A percentile compares a stretch with the other conserved stretches of the same genome.
These are phyloP conservation scores for Rhabdornis inornatus DNA, from an alignment of 2,113 vertebrate species.

Conservation along the genomic window DNA sequence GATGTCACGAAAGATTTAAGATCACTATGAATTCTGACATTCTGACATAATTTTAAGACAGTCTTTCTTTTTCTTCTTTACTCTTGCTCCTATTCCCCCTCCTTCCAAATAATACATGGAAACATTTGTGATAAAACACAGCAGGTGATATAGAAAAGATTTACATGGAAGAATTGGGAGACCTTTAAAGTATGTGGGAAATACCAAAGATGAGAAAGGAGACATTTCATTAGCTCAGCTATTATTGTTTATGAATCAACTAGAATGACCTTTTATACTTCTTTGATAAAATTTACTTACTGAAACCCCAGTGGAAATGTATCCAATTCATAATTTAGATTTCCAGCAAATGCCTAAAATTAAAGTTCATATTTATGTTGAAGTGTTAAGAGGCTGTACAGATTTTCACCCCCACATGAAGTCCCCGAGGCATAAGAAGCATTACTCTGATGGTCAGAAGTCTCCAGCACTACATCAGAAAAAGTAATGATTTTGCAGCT, in stretches of 20 bases:
- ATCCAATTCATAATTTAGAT: background rate
- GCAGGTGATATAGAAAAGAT: background rate
- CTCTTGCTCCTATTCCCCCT: background rate
- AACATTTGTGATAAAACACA: background rate
- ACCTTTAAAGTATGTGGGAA: background rate
- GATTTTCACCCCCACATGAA: background rate
- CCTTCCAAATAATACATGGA: background rate
- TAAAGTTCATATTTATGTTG: background rate
- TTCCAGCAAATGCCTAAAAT: conserved; percentile 5
- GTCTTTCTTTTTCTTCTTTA: background rate
- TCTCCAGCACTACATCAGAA: background rate
- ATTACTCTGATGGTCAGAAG: background rate
- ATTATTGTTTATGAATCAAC: conserved; percentile 1
- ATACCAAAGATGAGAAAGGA: background rate
- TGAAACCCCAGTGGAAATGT: background rate
- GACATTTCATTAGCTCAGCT: background rate
- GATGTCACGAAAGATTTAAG: background rate
- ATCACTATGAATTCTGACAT: background rate
- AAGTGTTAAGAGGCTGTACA: background rate
- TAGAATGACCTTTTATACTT: background rate
- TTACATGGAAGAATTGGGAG: background rate
- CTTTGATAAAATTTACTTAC: conserved; percentile 29
- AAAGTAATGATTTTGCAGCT: background rate
- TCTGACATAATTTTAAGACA: background rate
- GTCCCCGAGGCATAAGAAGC: background rate